These are phyloP conservation scores for Misgurnus mizolepis DNA, from an alignment of 2,113 vertebrate species.

Conservation along the genomic window DNA sequence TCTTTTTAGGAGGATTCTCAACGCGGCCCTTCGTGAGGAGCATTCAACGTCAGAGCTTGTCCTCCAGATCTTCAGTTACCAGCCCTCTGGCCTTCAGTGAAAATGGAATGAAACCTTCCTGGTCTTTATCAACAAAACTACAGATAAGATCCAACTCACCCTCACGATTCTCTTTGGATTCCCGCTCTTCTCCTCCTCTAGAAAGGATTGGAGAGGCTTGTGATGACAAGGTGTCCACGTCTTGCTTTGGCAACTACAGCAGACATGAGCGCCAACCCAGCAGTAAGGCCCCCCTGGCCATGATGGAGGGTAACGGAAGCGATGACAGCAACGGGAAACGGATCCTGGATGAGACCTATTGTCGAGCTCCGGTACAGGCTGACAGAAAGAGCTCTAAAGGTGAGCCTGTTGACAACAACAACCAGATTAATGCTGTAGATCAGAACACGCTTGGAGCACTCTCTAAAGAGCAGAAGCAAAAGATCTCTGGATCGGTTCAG, in stretches of 20 bases:
- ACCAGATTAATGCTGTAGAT: conserved; percentile 87
- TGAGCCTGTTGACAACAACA: conserved; percentile 90
- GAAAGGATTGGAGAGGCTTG: conserved; percentile 90
- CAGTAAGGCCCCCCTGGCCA: conserved; percentile 86
- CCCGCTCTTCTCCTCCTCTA: conserved; percentile 87
- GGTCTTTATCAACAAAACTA: conserved; percentile 91
- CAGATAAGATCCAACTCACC: conserved; percentile 93
- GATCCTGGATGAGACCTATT: conserved; percentile 72
- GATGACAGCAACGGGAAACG: conserved; percentile 77
- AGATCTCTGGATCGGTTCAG: conserved; percentile 63
- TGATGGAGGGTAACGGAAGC: conserved; percentile 83
- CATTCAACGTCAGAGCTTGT: conserved; percentile 93
- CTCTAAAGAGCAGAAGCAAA: conserved; percentile 83
- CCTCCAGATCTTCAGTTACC: conserved; percentile 89
- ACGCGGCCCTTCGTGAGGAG: conserved; percentile 94
- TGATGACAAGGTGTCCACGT: conserved; percentile 90
- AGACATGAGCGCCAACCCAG: conserved; percentile 80
- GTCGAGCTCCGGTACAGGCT: conserved; percentile 73
- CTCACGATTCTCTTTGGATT: conserved; percentile 92
- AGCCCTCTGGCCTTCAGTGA: conserved; percentile 90
- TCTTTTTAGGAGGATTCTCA: conserved; percentile 88
- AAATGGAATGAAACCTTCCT: conserved; percentile 85
- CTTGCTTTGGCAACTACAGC: conserved; percentile 86
- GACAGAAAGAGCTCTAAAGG: conserved; percentile 75
- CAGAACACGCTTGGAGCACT: conserved; percentile 85